phyloP scores from a whole-genome alignment of 2,113 vertebrate species.

The Pachycephala philippinensis region DNA sequence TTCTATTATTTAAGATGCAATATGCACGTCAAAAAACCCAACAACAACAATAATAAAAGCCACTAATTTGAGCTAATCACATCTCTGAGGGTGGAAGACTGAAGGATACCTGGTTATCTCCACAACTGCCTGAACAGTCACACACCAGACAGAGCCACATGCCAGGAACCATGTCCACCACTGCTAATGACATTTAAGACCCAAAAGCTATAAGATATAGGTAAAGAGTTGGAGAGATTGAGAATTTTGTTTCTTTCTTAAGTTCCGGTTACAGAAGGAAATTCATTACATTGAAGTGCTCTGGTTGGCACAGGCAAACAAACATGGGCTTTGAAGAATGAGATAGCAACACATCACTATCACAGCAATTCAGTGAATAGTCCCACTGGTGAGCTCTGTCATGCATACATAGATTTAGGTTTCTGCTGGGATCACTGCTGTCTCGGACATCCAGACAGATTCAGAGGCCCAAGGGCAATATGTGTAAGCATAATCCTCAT shows the following conservation, averaged over 20 bases:
- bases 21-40: neutral
- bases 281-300: neutral
- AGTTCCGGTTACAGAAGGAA: neutral
- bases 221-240: neutral
- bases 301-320: neutral
- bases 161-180: neutral
- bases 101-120: neutral
- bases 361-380: neutral
- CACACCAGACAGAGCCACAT: fast-evolving
- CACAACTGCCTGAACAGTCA: neutral
- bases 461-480: neutral
- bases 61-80: neutral
- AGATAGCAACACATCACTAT: neutral
- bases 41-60: neutral
- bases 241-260: neutral
- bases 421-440: neutral
- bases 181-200: neutral
- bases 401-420: neutral
- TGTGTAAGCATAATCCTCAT: neutral
- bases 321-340: neutral
- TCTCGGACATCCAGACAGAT: neutral
- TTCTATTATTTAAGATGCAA: neutral
- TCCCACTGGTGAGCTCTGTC: neutral
- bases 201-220: fast-evolving
- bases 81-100: neutral